Percentiles rank a stretch among this genome's conserved stretches.
These are phyloP conservation scores for Scolopax mira DNA, from an alignment of 2,113 vertebrate species.

Conservation along the genomic window DNA sequence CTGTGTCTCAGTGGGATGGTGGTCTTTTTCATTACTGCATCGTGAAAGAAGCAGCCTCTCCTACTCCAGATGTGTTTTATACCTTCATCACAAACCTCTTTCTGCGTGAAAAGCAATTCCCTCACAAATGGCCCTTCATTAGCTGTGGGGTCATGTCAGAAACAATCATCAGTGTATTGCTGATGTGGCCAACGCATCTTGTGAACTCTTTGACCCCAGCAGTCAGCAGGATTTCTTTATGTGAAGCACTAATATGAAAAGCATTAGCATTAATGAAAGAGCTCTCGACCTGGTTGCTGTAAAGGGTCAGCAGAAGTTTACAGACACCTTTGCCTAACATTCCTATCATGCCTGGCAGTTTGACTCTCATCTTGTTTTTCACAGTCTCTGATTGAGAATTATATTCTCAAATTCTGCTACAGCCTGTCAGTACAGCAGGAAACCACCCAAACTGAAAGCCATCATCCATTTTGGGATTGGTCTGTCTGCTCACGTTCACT, in stretches of 20 bases:
- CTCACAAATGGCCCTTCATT: slow-evolving; percentile 45
- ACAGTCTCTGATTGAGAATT: not conserved
- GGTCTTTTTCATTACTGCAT: not conserved
- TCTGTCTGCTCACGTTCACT: not conserved
- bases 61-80: not conserved
- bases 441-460: not conserved
- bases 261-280: slow-evolving; percentile 63
- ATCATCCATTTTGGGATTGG: not conserved
- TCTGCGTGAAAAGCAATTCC: not conserved
- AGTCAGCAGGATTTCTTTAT: slow-evolving; percentile 54
- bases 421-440: not conserved
- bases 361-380: slow-evolving; percentile 23
- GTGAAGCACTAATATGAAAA: slow-evolving; percentile 53
- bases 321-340: slow-evolving; percentile 56
- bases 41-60: not conserved
- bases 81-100: not conserved
- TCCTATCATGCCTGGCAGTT: slow-evolving; percentile 34
- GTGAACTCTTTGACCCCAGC: slow-evolving; percentile 38
- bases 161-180: slow-evolving; percentile 15
- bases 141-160: slow-evolving; percentile 22
- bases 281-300: not conserved
- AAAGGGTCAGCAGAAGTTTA: slow-evolving; percentile 62
- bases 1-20: rapidly evolving
- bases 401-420: not conserved
- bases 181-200: not conserved